Base-by-base conservation (phyloP, 2,113 vertebrate species). In the Protomyctophum bolini region DNA sequence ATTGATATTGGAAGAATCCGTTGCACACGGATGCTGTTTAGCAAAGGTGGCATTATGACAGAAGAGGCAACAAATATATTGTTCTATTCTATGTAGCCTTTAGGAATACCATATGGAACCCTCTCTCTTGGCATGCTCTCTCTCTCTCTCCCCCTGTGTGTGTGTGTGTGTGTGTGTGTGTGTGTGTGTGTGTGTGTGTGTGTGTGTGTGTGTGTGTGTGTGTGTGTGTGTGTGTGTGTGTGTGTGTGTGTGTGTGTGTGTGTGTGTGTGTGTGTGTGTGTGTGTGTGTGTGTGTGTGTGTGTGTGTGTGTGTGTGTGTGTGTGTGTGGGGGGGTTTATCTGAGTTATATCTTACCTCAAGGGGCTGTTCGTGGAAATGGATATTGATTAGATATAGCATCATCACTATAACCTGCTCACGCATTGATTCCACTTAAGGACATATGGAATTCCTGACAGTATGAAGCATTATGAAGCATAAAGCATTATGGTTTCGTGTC, bases 341-440 rank as follows among this genome's bases (percentile, higher is more conserved):
- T 50, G 68, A 76, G 57, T 70, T 41, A 7, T 11, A 62, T 62
- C 55, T 45, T 55, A 62, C 63, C 80, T 79, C 75, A 7, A 69
- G 73, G 86, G 78, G 48, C 68, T 69, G 77, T 85, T 86, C 77
- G 71, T 81, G 73, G 82, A 89, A 89, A 81, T 77, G 77, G 73
- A 84, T 87, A 80, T 59, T 60, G 48, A 10, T 84, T 83, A 83
- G 67, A 81, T 83, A 60, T 62, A 72, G 83, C 77, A 84, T 85
- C 76, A 83, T 81, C 65, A 73, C 58, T 10, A 28, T 75, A 66
- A 82, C 84, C 80, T 88, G 76, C 64, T 72, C 57, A 2, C 58
- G 64, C 70, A 70, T 63, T 76, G 46, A 72, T 87, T 80, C 67
- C 63, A 80, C 83, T 82, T 67, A 60, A 15, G 33, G 71, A 33